Percentiles rank a stretch among this genome's conserved stretches.
Conservation (phyloP, 2,888 invertebrate species). For the Andricus quercusramuli region DNA sequence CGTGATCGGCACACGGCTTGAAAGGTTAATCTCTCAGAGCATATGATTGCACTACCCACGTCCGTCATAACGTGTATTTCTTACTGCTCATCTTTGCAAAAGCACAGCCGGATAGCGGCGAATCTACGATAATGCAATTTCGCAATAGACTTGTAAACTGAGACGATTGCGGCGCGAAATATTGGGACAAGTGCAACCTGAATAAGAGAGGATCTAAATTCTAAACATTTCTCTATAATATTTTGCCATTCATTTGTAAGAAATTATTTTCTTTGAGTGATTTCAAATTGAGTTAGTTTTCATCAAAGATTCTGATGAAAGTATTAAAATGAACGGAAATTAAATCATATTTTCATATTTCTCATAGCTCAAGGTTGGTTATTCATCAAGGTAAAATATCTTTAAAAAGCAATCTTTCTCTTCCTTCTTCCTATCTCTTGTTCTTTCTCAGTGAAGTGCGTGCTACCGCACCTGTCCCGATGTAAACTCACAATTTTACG, state of each 20-base stretch:
- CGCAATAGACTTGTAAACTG: constrained; percentile 38
- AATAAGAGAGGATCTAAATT: neutral
- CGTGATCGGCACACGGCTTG: constrained; percentile 48
- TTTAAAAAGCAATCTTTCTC: constrained; percentile 29
- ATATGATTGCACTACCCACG: constrained; percentile 35
- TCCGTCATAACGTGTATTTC: constrained; percentile 20
- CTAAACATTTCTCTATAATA: neutral
- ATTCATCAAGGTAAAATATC: neutral
- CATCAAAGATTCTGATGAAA: neutral
- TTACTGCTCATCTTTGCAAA: constrained; percentile 10
- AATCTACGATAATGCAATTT: constrained; percentile 52
- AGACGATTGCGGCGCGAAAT: neutral
- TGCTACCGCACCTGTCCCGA: constrained; percentile 48
- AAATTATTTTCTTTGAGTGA: neutral
- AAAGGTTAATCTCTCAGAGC: constrained; percentile 51
- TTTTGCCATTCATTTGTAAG: neutral
- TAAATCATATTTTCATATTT: neutral
- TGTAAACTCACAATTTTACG: constrained; percentile 48
- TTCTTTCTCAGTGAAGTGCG: constrained; percentile 44
- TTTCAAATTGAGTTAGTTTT: neutral
- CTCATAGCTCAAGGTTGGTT: neutral
- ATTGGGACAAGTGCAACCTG: neutral
- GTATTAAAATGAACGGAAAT: neutral
- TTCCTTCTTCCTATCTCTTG: constrained; percentile 37
- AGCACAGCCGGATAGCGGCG: neutral